These are phyloP conservation scores for Irena cyanogastra DNA, from an alignment of 2,113 vertebrate genomes.

Conservation along the genomic window DNA sequence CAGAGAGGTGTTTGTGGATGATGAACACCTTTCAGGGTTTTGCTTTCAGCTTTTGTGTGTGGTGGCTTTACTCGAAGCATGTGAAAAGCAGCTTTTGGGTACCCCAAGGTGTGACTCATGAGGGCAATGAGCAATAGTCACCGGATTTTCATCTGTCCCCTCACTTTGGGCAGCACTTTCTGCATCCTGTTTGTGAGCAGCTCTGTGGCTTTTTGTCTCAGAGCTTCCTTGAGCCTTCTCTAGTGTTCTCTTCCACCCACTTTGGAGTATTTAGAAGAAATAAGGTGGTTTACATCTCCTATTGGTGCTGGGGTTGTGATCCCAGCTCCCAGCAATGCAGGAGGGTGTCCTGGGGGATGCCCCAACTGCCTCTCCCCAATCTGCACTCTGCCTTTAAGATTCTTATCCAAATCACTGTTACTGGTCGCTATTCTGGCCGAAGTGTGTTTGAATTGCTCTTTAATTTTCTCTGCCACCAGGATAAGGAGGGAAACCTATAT, in stretches of 20 bases:
- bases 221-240: neutral
- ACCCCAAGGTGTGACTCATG: neutral
- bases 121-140: slow-evolving; percentile 36
- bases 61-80: neutral
- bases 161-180: neutral
- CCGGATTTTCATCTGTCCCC: neutral
- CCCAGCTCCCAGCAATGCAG: neutral
- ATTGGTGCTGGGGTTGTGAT: neutral
- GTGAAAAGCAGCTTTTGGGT: neutral
- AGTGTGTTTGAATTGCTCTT: neutral
- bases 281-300: neutral
- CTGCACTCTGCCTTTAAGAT: neutral
- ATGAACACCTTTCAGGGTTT: neutral
- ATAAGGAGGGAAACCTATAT: neutral
- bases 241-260: neutral
- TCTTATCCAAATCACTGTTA: neutral
- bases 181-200: slow-evolving; percentile 58
- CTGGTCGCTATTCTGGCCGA: neutral
- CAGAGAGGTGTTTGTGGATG: neutral
- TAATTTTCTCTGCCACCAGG: neutral
- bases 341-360: neutral
- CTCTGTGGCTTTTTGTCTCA: neutral
- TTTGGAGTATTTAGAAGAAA: neutral
- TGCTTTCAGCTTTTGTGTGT: neutral
- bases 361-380: neutral